These are phyloP conservation scores for Aurelia aurita DNA, from an alignment of 30 jellyfish, hydroid and myxozoan genomes.

Conservation along the genomic window DNA sequence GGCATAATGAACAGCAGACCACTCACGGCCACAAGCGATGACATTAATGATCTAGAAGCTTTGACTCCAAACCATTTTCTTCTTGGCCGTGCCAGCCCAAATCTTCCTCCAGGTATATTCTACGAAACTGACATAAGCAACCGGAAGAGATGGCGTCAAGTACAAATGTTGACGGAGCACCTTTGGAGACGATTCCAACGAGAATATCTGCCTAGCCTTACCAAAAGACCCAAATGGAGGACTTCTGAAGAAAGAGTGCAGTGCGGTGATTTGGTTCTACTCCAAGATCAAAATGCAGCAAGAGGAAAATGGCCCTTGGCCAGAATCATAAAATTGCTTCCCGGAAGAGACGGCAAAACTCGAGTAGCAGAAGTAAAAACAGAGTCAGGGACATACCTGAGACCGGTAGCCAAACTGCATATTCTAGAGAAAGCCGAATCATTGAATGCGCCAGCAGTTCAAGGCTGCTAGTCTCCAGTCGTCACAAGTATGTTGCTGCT, in stretches of 20 bases:
- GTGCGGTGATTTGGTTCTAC: neutral
- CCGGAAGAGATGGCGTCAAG: too few relatives aligned
- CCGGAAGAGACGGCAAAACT: neutral
- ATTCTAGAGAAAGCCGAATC: too few relatives aligned
- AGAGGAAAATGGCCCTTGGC: neutral
- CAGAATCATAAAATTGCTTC: neutral
- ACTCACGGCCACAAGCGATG: constrained; percentile 19
- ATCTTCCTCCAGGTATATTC: constrained; percentile 3
- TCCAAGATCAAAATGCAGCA: neutral
- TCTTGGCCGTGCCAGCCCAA: neutral
- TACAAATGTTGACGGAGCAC: neutral
- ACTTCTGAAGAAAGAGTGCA: neutral
- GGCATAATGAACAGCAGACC: constrained; percentile 13
- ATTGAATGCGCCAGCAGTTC: too few relatives aligned
- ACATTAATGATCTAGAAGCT: constrained; percentile 16
- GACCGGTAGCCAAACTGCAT: too few relatives aligned
- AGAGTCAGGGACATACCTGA: too few relatives aligned
- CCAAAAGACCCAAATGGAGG: constrained; percentile 4
- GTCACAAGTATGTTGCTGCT: too few relatives aligned
- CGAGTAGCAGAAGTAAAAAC: neutral
- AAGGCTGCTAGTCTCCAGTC: too few relatives aligned
- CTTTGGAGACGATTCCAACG: constrained; percentile 24
- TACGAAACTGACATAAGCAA: neutral
- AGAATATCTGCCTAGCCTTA: neutral
- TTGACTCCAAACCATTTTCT: constrained; percentile 26